These are phyloP conservation scores for Eublepharis macularius DNA, from an alignment of 2,113 vertebrate species.

Conservation along the genomic window DNA sequence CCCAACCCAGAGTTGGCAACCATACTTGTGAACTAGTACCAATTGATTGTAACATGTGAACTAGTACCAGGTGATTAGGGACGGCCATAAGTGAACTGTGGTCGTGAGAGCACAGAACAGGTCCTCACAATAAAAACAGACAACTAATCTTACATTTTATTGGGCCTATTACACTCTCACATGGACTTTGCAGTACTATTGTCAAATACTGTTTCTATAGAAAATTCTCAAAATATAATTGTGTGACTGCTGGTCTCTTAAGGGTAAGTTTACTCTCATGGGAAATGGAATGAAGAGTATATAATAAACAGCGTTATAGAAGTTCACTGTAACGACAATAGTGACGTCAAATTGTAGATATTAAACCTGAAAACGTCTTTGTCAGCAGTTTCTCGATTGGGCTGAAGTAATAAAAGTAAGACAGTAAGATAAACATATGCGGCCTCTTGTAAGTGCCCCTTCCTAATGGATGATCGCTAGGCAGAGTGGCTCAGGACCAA, in stretches of 20 bases:
- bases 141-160: background rate
- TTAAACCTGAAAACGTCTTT: background rate
- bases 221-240: background rate
- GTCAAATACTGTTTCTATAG: background rate
- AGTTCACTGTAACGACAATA: background rate
- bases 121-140: background rate
- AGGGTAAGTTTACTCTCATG: background rate
- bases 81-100: background rate
- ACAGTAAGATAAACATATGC: background rate
- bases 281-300: background rate
- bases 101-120: background rate
- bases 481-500: background rate
- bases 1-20: too few relatives aligned
- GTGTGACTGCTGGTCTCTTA: background rate
- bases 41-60: background rate
- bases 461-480: background rate
- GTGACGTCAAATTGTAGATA: background rate
- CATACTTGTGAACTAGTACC: background rate
- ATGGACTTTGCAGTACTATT: background rate
- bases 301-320: background rate
- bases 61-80: background rate
- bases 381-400: constrained; percentile 28
- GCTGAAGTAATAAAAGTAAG: constrained; percentile 21
- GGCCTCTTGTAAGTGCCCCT: background rate
- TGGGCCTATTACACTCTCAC: background rate